These are phyloP conservation scores for Porites lobata DNA, from an alignment of 92 coral and sea anemone genomes.

Conservation along the genomic window DNA sequence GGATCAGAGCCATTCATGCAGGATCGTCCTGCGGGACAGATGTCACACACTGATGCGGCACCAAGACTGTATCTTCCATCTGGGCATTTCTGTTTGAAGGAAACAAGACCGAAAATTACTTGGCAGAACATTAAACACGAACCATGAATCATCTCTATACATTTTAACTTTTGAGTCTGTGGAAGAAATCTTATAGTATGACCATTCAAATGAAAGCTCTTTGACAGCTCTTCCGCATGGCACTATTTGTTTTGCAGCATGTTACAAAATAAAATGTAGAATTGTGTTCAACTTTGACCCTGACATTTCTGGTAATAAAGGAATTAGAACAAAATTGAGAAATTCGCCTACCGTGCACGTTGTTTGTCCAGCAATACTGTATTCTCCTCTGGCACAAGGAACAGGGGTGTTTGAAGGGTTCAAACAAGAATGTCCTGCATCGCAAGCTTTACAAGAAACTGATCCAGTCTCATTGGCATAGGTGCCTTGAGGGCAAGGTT, in stretches of 20 bases:
- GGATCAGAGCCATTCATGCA: conserved; percentile 87
- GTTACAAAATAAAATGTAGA: too few relatives aligned
- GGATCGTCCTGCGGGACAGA: conserved; percentile 91
- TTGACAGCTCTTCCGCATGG: too few relatives aligned
- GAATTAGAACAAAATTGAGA: background rate
- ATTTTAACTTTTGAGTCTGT: too few relatives aligned
- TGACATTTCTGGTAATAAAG: background rate
- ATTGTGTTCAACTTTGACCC: too few relatives aligned
- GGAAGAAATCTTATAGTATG: too few relatives aligned
- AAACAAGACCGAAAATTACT: background rate
- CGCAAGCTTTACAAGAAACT: conserved; percentile 86
- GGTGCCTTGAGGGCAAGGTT: conserved; percentile 86
- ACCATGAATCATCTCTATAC: too few relatives aligned
- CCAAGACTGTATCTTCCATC: conserved; percentile 92
- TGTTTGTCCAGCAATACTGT: conserved; percentile 94
- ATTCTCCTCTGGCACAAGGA: conserved; percentile 85
- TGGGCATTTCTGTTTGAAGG: conserved; percentile 82
- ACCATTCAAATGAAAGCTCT: too few relatives aligned
- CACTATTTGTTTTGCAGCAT: too few relatives aligned
- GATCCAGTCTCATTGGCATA: conserved; percentile 83
- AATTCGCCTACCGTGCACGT: conserved; percentile 79
- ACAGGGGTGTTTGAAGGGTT: conserved; percentile 79
- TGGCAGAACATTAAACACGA: background rate
- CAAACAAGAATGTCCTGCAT: conserved; percentile 92
- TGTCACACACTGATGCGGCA: conserved; percentile 80